Percentiles rank a stretch among this genome's conserved stretches.
Conservation (phyloP, 2,797 vertebrate species). For the Sebastes hopkinsi region DNA sequence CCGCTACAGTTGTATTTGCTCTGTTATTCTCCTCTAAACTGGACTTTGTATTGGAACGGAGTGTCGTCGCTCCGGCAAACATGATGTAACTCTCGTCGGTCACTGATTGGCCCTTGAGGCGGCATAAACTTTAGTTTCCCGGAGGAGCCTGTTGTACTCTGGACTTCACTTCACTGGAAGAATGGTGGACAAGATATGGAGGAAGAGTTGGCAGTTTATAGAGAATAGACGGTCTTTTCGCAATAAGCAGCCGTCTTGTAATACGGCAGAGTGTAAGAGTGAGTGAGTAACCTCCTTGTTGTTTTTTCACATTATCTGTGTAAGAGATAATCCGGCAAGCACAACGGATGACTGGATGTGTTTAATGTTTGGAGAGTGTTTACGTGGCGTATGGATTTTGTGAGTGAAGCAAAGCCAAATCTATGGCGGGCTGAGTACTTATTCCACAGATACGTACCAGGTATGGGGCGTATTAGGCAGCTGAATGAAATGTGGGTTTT, state of each 20-base stretch:
- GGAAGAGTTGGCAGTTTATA: constrained; percentile 77
- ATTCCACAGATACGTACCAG: neutral
- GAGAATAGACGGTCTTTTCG: constrained; percentile 73
- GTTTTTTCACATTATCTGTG: constrained; percentile 18
- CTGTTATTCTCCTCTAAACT: constrained; percentile 40
- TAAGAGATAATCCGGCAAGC: neutral
- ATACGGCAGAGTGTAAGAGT: constrained; percentile 64
- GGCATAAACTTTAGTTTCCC: constrained; percentile 71
- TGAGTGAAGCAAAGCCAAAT: constrained; percentile 4
- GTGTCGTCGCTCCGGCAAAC: constrained; percentile 37
- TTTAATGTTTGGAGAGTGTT: neutral
- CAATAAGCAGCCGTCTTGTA: constrained; percentile 45
- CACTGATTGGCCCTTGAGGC: constrained; percentile 71
- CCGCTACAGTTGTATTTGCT: constrained; percentile 57
- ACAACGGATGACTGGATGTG: neutral
- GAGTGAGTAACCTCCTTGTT: constrained; percentile 76
- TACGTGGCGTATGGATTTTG: constrained; percentile 19
- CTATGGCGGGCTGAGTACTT: neutral
- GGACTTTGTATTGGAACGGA: constrained; percentile 73
- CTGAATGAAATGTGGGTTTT: neutral
- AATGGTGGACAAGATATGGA: constrained; percentile 83
- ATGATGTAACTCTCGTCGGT: constrained; percentile 65
- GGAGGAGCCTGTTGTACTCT: constrained; percentile 76
- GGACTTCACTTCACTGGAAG: constrained; percentile 69
- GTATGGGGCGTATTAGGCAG: neutral